phyloP scores from a whole-genome alignment of 2,797 vertebrate genomes.

The Clarias platycephalus region DNA sequence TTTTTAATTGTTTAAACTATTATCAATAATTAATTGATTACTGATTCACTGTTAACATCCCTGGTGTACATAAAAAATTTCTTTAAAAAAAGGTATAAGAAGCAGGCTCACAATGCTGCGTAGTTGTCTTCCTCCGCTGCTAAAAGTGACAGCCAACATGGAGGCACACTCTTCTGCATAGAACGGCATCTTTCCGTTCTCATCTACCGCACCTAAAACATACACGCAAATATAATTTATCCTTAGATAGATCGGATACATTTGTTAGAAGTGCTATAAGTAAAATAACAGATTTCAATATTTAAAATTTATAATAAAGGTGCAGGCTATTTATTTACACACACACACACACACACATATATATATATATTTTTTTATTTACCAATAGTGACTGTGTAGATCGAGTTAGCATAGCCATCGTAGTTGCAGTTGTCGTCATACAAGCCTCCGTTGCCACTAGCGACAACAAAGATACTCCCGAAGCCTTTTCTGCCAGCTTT shows the following conservation, averaged over 20 bases:
- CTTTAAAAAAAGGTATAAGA: background rate
- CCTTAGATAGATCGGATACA: no score
- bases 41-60: no score
- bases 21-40: no score
- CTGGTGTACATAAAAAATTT: no score
- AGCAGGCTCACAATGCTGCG: slow-evolving; percentile 87
- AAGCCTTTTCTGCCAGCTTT: slow-evolving; percentile 91
- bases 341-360: no score
- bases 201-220: slow-evolving; percentile 87
- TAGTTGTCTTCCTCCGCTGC: slow-evolving; percentile 83
- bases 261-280: background rate
- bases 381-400: slow-evolving; percentile 97
- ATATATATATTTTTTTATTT: slow-evolving; percentile 40
- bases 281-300: background rate
- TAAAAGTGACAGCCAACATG: slow-evolving; percentile 96
- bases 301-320: background rate
- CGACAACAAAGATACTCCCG: slow-evolving; percentile 95
- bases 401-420: slow-evolving; percentile 96
- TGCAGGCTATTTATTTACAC: no score
- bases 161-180: slow-evolving; percentile 95
- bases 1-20: no score
- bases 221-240: background rate
- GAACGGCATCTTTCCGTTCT: slow-evolving; percentile 89
- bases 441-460: slow-evolving; percentile 94
- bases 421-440: slow-evolving; percentile 96